Conservation (phyloP, 1,140 invertebrate species). For the Pseudomyrmex flavicornis region DNA sequence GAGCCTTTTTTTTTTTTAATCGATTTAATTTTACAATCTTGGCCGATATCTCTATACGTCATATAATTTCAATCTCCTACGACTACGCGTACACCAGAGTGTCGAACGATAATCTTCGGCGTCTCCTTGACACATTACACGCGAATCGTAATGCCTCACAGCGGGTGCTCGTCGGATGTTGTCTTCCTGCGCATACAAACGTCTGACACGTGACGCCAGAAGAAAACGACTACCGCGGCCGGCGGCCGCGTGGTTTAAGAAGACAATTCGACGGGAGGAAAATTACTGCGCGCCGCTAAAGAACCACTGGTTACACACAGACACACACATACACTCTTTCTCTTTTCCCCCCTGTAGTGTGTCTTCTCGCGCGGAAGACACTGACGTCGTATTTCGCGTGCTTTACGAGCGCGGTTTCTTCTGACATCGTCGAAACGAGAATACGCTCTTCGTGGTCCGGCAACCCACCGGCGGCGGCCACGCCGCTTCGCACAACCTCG, state of each 20-base stretch:
- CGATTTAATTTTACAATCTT: too few species aligned
- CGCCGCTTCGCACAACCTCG: slow-evolving; percentile 26
- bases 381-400: slow-evolving; percentile 68
- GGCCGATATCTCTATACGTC: too few species aligned
- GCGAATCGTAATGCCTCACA: slow-evolving; percentile 21
- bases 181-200: background rate
- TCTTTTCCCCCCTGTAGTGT: slow-evolving; percentile 42
- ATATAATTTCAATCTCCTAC: too few species aligned
- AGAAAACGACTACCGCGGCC: slow-evolving; percentile 4
- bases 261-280: slow-evolving; percentile 60
- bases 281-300: slow-evolving; percentile 51
- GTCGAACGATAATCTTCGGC: background rate
- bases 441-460: slow-evolving; percentile 39
- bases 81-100: background rate
- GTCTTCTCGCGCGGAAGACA: slow-evolving; percentile 70
- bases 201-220: slow-evolving; percentile 28
- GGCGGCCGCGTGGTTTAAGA: slow-evolving; percentile 29
- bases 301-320: slow-evolving; percentile 11
- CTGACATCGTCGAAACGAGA: slow-evolving; percentile 63
- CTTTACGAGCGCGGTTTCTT: slow-evolving; percentile 70
- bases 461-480: slow-evolving; percentile 16
- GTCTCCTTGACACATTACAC: background rate
- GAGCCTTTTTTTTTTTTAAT: too few species aligned
- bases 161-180: slow-evolving; percentile 19
- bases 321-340: too few species aligned